Evolutionary conservation across 2,888 invertebrate genomes (phyloP), one percentile per base, ranked within the genome.

Genomic region (Rhorus exstirpatorius): DNA sequence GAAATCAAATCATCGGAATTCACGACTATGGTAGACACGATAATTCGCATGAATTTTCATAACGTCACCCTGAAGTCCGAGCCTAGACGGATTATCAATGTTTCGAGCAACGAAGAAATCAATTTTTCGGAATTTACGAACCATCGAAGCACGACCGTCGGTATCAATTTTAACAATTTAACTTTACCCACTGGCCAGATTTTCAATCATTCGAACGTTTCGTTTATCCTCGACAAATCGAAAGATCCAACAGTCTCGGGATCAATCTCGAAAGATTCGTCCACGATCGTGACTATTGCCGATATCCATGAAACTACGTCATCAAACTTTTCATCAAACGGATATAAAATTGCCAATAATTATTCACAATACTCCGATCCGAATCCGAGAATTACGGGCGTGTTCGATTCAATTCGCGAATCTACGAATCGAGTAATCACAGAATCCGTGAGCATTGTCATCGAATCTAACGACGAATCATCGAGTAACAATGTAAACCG

Each of bases 71-170:
- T 44, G 12, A 61, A 61, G 2, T 24, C 53, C 21, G 4, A 10
- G 10, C 3, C 24, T 46, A 10, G 12, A 2, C 12, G 6, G 12
- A 41, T 21, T 6, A 24, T 38, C 0, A 63, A 21, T n/a, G 44
- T 26, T 41, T 41, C 21, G 14, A 24, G 14, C 38, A 76, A 70
- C n/a, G 26, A 65, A 46, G 31, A 8, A 26, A 17, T 55, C 24
- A 35, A 19, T 31, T 17, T 14, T 12, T 38, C 51, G 1, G 24
- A 51, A 12, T 35, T 14, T 14, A 10, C 51, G n/a, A 12, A 1
- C 10, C 3, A 38, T 19, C n/a, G 26, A 17, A 14, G 41, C 14
- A n/a, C 41, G n/a, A 55, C 14, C 12, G 7, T 7, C 1, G 14
- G 8, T 10, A 6, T 14, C 31, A 24, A 44, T 14, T 44, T 21